phyloP scores from a whole-genome alignment of 2,113 vertebrate genomes.

The Coregonus clupeaformis region DNA sequence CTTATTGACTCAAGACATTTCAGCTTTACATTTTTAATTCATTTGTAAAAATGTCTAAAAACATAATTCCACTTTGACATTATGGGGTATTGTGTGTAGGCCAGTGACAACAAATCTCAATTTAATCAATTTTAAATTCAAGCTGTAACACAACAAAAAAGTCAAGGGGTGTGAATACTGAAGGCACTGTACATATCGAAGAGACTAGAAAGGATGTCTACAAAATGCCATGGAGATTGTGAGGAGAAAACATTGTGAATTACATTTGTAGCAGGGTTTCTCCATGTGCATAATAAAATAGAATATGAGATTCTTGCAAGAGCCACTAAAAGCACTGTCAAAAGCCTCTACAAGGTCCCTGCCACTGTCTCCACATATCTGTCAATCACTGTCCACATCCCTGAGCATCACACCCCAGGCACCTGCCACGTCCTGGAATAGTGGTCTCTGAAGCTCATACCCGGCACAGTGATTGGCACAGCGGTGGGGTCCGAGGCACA shows the following conservation, averaged over 20 bases:
- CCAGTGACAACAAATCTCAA: too few species aligned
- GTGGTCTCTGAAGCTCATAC: neutral
- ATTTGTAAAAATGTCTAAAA: too few species aligned
- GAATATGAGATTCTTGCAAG: neutral
- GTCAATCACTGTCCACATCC: conserved; percentile 8
- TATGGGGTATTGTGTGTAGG: too few species aligned
- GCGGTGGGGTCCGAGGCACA: neutral
- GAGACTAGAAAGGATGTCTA: conserved; percentile 5
- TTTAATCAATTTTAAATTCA: too few species aligned
- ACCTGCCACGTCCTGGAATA: neutral
- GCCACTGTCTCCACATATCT: conserved; percentile 6
- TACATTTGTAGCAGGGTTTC: neutral
- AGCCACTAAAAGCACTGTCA: conserved; percentile 19
- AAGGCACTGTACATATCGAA: conserved; percentile 12
- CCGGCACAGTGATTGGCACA: neutral
- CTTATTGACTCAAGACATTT: too few species aligned
- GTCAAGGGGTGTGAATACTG: too few species aligned
- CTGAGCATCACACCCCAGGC: neutral
- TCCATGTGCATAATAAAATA: neutral
- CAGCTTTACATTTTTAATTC: too few species aligned
- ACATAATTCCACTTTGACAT: too few species aligned
- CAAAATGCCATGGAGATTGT: conserved; percentile 26
- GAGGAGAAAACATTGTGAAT: neutral
- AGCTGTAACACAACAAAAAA: too few species aligned
- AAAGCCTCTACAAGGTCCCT: neutral